phyloP scores from a whole-genome alignment of 2,113 vertebrate species.

The Tauraco erythrolophus region DNA sequence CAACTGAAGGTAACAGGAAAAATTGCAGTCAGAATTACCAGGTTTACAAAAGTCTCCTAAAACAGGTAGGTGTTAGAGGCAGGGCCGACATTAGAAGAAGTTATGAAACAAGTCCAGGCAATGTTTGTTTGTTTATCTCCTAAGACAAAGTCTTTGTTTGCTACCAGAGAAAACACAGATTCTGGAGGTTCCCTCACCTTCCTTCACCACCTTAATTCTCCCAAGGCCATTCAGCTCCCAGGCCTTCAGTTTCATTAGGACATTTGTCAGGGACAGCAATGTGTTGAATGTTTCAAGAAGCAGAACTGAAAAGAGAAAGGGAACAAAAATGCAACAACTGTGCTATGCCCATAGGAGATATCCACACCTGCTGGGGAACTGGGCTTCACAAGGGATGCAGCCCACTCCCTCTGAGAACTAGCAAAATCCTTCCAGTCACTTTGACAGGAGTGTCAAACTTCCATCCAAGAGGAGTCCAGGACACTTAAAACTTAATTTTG shows the following conservation, averaged over 20 bases:
- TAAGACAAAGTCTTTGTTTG: neutral
- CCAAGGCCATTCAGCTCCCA: rapidly evolving
- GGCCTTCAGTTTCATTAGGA: neutral
- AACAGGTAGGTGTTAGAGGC: neutral
- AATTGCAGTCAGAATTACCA: neutral
- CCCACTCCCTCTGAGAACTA: neutral
- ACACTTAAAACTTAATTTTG: neutral
- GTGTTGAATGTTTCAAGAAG: neutral
- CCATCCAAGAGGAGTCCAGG: neutral
- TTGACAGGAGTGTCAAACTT: neutral
- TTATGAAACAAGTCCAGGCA: neutral
- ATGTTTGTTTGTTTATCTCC: neutral
- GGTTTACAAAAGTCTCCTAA: neutral
- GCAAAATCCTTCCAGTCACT: neutral
- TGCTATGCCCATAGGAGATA: neutral
- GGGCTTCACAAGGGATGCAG: neutral
- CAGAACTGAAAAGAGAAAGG: neutral
- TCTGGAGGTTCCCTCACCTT: neutral
- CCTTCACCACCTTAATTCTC: neutral
- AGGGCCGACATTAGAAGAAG: neutral
- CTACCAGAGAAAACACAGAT: neutral
- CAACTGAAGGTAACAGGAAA: neutral
- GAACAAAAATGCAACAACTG: neutral
- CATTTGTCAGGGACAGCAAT: neutral
- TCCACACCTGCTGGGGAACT: neutral